Base-by-base conservation (phyloP, 2,113 vertebrate species). In the Notothenia rossii region DNA sequence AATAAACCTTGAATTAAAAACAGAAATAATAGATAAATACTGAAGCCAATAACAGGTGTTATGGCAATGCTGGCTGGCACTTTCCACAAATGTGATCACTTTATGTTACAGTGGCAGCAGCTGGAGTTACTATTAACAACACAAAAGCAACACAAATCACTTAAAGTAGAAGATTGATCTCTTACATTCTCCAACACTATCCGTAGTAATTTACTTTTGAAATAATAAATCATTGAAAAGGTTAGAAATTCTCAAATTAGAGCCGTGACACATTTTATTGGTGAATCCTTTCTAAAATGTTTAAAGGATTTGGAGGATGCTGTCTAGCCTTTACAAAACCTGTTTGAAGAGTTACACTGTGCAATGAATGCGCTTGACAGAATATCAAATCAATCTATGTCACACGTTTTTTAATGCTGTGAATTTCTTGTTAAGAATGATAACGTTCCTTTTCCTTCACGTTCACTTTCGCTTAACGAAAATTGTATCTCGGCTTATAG, bases 231-330 rank as follows among this genome's bases (percentile, higher is more conserved):
- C 50, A 81, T 40, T 78, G 33, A 63, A 75, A 40, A 82, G 56
- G 36, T 74, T 40, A 80, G 14, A 56, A 54, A 61, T 36, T 72
- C 12, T 67, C 71, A 63, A 77, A 75, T 85, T 80, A 85, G 63
- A 85, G 63, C 29, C 59, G 63, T 80, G 72, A 69, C 54, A 81
- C 82, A 78, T 75, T 43, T 60, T 79, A 77, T 20, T 74, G 29
- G 43, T 62, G 78, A 60, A 58, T 77, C 11, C 14, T 68, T 70
- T 54, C 14, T 50, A 58, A 72, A 83, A 75, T 4, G 50, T 75
- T 56, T 10, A 66, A 84, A 74, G 50, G 40, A 68, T 76, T 49
- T 55, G 40, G 36, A 77, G 7, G 12, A 86, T 20, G 18, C 54
- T 22, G 45, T 54, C 66, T 40, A 40, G 36, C 36, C 36, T 65